These are phyloP conservation scores for Ypsolopha scabrella DNA, from an alignment of 2,888 invertebrate genomes.

Conservation along the genomic window DNA sequence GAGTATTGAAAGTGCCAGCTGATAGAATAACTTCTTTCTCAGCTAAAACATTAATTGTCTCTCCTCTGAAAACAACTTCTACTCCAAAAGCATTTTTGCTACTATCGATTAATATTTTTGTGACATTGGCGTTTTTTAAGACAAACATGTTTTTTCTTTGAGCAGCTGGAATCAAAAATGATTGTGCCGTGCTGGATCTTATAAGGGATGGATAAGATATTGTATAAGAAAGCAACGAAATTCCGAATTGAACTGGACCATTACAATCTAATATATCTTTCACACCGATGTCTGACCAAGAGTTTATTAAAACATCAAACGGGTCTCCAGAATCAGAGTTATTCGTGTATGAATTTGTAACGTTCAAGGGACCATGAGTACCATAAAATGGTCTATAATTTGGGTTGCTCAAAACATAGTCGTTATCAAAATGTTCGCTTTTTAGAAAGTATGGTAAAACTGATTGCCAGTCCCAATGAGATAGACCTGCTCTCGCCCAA, in stretches of 20 bases:
- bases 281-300: conserved; percentile 54
- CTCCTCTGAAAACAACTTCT: background rate
- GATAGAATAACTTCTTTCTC: background rate
- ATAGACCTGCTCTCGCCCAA: conserved; percentile 73
- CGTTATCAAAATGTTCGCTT: conserved; percentile 66
- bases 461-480: conserved; percentile 72
- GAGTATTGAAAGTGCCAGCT: background rate
- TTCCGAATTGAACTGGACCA: conserved; percentile 60
- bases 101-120: conserved; percentile 16
- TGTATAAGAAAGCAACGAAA: too few species aligned
- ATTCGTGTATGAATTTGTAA: too few species aligned
- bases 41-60: background rate
- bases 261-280: conserved; percentile 56
- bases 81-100: conserved; percentile 8
- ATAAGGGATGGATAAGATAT: background rate
- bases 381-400: conserved; percentile 29
- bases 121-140: conserved; percentile 19
- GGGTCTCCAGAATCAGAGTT: too few species aligned
- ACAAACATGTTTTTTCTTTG: conserved; percentile 20
- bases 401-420: conserved; percentile 42
- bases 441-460: conserved; percentile 75
- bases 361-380: conserved; percentile 30
- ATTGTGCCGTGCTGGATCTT: conserved; percentile 16
- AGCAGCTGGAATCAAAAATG: conserved; percentile 18
- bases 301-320: conserved; percentile 43